A percentile compares a stretch with the other conserved stretches of the same genome.
These are phyloP conservation scores for Mohoua ochrocephala DNA, from an alignment of 2,113 vertebrate species.

Conservation along the genomic window DNA sequence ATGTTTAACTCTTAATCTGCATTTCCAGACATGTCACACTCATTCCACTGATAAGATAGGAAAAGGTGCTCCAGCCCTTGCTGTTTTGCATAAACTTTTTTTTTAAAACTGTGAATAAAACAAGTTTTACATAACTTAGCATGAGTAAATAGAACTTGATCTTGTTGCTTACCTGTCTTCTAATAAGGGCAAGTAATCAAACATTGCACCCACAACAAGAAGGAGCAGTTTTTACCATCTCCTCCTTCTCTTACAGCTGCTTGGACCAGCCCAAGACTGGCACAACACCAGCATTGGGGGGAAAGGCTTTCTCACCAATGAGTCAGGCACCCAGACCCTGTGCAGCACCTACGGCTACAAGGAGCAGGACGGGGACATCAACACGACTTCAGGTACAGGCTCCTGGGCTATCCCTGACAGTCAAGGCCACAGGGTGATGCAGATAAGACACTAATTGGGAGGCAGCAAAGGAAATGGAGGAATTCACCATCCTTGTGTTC, in stretches of 20 bases:
- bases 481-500: not conserved
- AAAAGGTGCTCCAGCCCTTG: not conserved
- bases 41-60: not conserved
- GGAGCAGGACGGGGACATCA: conserved; percentile 64
- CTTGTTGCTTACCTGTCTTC: not conserved
- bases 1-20: not conserved
- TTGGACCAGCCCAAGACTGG: conserved; percentile 63
- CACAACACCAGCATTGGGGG: conserved; percentile 65
- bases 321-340: conserved; percentile 44
- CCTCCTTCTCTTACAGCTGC: conserved; percentile 34
- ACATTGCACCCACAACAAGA: not conserved
- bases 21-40: not conserved
- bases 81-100: not conserved
- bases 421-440: not conserved
- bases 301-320: conserved; percentile 75
- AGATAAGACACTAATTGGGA: rapidly evolving
- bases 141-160: not conserved
- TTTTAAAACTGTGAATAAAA: not conserved
- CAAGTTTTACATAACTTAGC: not conserved
- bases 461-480: not conserved
- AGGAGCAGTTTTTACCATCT: not conserved
- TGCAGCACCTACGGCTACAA: conserved; percentile 57
- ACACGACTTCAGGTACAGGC: conserved; percentile 58
- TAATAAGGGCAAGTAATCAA: not conserved
- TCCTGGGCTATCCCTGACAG: rapidly evolving